Evolutionary conservation across 2,797 vertebrate genomes (phyloP).

Genomic region (Pipistrellus nathusii): DNA sequence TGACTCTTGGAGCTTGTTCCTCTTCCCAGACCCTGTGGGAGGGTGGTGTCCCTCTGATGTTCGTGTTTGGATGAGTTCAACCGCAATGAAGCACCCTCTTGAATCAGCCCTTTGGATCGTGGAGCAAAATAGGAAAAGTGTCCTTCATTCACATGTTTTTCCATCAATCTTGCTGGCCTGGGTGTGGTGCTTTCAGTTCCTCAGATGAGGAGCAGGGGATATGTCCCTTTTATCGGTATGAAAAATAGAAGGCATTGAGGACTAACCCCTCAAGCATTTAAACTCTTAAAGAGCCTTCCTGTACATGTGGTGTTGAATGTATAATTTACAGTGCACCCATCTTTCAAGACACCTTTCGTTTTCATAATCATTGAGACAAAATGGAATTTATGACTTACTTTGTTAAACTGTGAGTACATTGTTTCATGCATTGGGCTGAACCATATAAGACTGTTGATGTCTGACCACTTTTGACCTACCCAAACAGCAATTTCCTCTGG

Average conservation of each 20-base stretch:
- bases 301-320: background rate
- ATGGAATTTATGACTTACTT: constrained; percentile 12
- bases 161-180: constrained; percentile 68
- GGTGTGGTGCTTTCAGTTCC: constrained; percentile 79
- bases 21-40: constrained; percentile 65
- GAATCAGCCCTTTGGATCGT: constrained; percentile 72
- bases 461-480: background rate
- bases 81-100: constrained; percentile 78
- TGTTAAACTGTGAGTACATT: background rate
- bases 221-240: constrained; percentile 28
- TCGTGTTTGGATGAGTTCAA: constrained; percentile 74
- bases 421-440: background rate
- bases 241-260: constrained; percentile 47
- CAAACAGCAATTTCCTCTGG: constrained; percentile 36
- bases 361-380: background rate
- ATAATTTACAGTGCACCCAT: background rate
- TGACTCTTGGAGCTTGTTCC: constrained; percentile 51
- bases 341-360: constrained; percentile 52
- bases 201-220: constrained; percentile 5
- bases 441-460: background rate
- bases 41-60: constrained; percentile 74
- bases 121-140: constrained; percentile 74
- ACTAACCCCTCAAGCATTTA: background rate
- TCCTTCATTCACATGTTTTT: constrained; percentile 79
- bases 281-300: background rate